Conservation (phyloP, 23 tunicate species). For the Oikopleura dioica region DNA sequence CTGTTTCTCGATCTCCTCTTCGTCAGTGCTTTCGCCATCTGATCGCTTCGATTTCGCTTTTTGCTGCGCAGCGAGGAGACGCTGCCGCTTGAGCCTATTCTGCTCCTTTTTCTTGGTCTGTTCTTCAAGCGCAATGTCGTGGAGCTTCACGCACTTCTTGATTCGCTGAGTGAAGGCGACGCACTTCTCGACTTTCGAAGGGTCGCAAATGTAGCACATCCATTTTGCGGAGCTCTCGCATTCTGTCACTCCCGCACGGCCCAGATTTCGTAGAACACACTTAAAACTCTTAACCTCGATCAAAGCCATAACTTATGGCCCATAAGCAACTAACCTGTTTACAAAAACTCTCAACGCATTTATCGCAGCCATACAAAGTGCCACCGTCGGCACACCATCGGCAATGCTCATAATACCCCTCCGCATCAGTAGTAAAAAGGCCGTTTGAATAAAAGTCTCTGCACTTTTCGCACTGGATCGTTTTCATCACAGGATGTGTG, state of each 20-base stretch:
- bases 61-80: too few species aligned
- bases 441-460: not conserved
- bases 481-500: not conserved
- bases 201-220: not conserved
- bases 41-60: too few species aligned
- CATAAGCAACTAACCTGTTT: too few species aligned
- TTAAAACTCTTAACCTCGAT: too few species aligned
- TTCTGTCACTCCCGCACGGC: not conserved
- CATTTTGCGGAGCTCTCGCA: not conserved
- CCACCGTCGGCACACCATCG: constrained; percentile 11
- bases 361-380: not conserved
- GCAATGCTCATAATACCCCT: constrained; percentile 11
- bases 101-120: too few species aligned
- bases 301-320: too few species aligned
- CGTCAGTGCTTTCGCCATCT: too few species aligned
- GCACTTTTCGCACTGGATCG: not conserved
- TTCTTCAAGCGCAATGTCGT: too few species aligned
- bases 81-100: too few species aligned
- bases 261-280: constrained; percentile 6
- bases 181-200: not conserved
- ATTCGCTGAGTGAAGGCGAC: not conserved
- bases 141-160: not conserved
- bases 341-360: not conserved
- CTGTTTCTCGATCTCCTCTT: too few species aligned
- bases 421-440: not conserved